Percentiles rank a stretch among this genome's conserved stretches.
Evolutionary conservation across 2,113 vertebrate genomes (phyloP).

Genomic region (Mus pahari): DNA sequence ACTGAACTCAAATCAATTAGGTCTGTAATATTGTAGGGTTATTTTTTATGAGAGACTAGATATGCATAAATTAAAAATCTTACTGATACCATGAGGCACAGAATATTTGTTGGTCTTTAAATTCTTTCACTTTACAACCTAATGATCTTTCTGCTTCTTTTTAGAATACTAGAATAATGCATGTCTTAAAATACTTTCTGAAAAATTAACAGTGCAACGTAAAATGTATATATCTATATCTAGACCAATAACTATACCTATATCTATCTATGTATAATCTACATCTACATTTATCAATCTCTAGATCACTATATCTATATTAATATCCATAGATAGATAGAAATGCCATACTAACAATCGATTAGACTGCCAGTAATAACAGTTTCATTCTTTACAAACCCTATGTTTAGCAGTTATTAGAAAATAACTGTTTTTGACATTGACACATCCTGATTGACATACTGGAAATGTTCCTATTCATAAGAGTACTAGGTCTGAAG

Average conservation of each 20-base stretch:
- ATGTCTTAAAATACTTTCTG: background rate
- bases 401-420: background rate
- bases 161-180: background rate
- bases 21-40: background rate
- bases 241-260: no score
- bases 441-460: conserved; percentile 5
- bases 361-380: background rate
- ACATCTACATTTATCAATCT: no score
- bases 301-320: no score
- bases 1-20: background rate
- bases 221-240: background rate
- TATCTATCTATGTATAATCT: no score
- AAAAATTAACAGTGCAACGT: conserved; percentile 1
- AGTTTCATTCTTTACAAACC: conserved; percentile 57
- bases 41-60: background rate
- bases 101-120: background rate
- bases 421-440: background rate
- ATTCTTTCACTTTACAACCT: background rate
- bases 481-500: background rate
- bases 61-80: background rate
- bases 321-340: no score
- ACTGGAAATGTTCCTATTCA: background rate
- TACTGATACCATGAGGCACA: background rate
- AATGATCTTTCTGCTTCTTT: background rate
- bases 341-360: background rate